Evolutionary conservation across 2,888 invertebrate genomes (phyloP).

Genomic region (Bedellia somnulentella): DNA sequence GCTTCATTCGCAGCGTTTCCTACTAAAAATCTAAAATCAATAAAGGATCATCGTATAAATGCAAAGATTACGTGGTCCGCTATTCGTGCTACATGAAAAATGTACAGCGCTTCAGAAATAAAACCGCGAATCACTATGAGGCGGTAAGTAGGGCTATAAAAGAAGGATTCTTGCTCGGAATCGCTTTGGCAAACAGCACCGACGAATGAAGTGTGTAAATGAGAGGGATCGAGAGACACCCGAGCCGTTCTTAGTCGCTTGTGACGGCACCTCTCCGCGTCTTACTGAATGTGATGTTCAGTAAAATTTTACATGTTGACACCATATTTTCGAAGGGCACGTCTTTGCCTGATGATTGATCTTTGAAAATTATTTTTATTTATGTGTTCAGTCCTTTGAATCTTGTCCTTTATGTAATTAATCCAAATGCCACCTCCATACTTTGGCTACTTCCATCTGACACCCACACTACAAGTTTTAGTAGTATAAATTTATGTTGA

Average conservation of each 20-base stretch:
- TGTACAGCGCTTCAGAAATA: constrained; percentile 55
- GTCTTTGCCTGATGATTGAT: no score
- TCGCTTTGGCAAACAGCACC: constrained; percentile 61
- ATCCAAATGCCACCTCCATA: no score
- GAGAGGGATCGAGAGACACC: constrained; percentile 48
- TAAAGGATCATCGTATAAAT: constrained; percentile 59
- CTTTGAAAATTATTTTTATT: no score
- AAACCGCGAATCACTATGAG: constrained; percentile 61
- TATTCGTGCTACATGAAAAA: constrained; percentile 51
- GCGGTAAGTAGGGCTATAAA: constrained; percentile 55
- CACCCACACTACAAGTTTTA: no score
- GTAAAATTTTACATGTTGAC: constrained; percentile 3
- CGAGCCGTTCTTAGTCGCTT: constrained; percentile 10
- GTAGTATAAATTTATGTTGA: no score
- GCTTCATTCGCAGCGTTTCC: constrained; percentile 56
- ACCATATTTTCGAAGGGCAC: no score
- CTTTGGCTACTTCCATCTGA: no score
- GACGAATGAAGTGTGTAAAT: constrained; percentile 56
- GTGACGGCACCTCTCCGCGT: not conserved
- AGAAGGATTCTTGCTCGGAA: constrained; percentile 47
- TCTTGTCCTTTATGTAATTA: no score
- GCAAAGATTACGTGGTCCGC: constrained; percentile 56
- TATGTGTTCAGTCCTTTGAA: no score
- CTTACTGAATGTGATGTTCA: constrained; percentile 1
- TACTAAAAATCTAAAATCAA: constrained; percentile 62